phyloP scores from a whole-genome alignment of 2,888 invertebrate genomes.

The Eilema depressum region DNA sequence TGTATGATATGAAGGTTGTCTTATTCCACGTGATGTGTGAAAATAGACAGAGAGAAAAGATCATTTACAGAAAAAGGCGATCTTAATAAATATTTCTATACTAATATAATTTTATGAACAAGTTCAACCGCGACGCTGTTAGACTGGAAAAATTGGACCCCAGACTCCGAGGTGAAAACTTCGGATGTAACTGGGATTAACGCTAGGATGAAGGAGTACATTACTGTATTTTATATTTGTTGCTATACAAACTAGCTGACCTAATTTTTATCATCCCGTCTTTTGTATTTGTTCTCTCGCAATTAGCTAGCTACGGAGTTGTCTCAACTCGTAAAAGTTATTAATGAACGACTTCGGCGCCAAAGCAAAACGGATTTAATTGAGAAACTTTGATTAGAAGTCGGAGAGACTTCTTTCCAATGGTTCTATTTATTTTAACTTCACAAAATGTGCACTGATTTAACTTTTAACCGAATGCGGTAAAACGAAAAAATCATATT shows the following conservation, averaged over 20 bases:
- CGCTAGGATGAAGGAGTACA: no score
- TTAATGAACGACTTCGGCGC: constrained; percentile 6
- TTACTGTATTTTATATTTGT: not conserved
- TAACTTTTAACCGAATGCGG: not conserved
- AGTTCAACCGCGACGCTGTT: no score
- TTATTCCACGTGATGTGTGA: no score
- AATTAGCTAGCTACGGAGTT: constrained; percentile 24
- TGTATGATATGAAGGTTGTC: not conserved
- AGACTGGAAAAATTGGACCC: no score
- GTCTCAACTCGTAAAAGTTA: constrained; percentile 16
- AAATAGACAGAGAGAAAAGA: no score
- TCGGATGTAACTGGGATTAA: no score
- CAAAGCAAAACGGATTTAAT: constrained; percentile 33
- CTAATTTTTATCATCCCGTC: not conserved
- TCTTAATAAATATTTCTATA: no score
- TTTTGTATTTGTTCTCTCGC: constrained; percentile 14
- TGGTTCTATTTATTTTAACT: constrained; percentile 12
- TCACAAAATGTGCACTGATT: not conserved
- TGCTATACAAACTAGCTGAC: not conserved
- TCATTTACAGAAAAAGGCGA: no score
- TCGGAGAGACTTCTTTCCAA: constrained; percentile 16
- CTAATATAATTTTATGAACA: no score
- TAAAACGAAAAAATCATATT: not conserved
- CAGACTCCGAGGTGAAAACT: no score
- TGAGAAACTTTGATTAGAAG: constrained; percentile 33